phyloP scores from a whole-genome alignment of 30 jellyfish, hydroid and myxozoan species.

The Sanderia malayensis region DNA sequence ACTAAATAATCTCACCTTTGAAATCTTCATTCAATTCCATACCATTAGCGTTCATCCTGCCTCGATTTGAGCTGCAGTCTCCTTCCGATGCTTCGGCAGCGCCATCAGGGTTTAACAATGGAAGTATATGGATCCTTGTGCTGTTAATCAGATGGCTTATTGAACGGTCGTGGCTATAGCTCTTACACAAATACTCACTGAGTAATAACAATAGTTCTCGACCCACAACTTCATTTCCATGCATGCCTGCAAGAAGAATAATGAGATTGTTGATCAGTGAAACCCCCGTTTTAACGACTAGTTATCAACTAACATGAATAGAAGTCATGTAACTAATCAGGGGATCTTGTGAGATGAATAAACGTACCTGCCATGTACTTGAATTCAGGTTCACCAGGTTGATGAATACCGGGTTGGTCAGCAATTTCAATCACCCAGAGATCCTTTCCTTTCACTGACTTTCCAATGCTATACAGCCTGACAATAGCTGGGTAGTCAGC shows the following conservation, averaged over 20 bases:
- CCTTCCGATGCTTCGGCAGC: constrained; percentile 75
- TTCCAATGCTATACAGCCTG: constrained; percentile 75
- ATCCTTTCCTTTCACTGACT: constrained; percentile 86
- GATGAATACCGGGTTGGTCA: constrained; percentile 90
- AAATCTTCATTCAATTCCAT: constrained; percentile 74
- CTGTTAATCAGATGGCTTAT: constrained; percentile 67
- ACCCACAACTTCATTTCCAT: constrained; percentile 97
- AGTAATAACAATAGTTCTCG: constrained; percentile 78
- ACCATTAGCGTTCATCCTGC: constrained; percentile 88
- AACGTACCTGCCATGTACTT: constrained; percentile 83
- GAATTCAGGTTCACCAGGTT: constrained; percentile 97
- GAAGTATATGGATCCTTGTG: constrained; percentile 90
- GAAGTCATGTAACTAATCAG: no score
- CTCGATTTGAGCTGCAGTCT: constrained; percentile 82
- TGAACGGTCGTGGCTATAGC: constrained; percentile 78
- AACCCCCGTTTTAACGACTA: no score
- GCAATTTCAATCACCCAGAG: constrained; percentile 85
- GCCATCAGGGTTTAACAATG: constrained; percentile 99
- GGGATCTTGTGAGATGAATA: no score
- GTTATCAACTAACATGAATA: no score
- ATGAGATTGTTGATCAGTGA: no score
- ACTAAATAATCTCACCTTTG: no score
- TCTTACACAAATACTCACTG: constrained; percentile 65
- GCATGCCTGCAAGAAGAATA: constrained; percentile 75
- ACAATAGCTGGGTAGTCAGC: constrained; percentile 68